These are phyloP conservation scores for Ephydatia muelleri DNA, from an alignment of 37 sponge, comb jelly and placozoan species.

Conservation along the genomic window DNA sequence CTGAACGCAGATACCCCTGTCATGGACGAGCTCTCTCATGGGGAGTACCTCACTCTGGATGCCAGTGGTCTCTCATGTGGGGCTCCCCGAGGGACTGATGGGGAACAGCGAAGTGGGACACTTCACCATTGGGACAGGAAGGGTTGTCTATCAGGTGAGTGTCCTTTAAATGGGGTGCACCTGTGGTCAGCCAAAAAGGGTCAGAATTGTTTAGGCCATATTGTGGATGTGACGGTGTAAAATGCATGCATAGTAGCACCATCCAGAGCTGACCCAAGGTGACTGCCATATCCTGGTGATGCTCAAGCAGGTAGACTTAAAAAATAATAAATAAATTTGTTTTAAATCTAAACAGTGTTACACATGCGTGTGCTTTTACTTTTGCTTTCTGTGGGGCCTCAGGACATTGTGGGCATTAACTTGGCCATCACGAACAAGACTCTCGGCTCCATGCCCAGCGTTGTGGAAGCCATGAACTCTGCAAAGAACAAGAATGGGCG, in stretches of 20 bases:
- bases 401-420: slow-evolving; percentile 94
- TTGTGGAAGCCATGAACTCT: slow-evolving; percentile 67
- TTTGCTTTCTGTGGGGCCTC: slow-evolving; percentile 1
- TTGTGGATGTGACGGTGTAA: background rate
- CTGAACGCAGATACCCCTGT: slow-evolving; percentile 92
- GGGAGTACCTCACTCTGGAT: slow-evolving; percentile 71
- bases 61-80: slow-evolving; percentile 90
- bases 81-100: slow-evolving; percentile 94
- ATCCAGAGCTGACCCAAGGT: background rate
- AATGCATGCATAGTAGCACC: background rate
- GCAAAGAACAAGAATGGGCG: slow-evolving; percentile 79
- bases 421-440: slow-evolving; percentile 57
- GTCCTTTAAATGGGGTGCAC: background rate
- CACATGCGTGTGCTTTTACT: too few relatives aligned
- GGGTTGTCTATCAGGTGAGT: slow-evolving; percentile 84
- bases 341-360: too few relatives aligned
- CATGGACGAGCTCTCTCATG: slow-evolving; percentile 79
- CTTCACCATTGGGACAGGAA: slow-evolving; percentile 91
- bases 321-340: too few relatives aligned
- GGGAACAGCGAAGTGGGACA: slow-evolving; percentile 99
- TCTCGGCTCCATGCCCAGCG: slow-evolving; percentile 43
- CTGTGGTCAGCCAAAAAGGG: background rate
- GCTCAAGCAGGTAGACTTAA: background rate
- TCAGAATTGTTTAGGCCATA: too few relatives aligned
- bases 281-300: background rate